Percentiles rank a stretch among this genome's conserved stretches.
phyloP scores from a whole-genome alignment of 2,888 invertebrate genomes.

The Mesorhabditis spiculigera region DNA sequence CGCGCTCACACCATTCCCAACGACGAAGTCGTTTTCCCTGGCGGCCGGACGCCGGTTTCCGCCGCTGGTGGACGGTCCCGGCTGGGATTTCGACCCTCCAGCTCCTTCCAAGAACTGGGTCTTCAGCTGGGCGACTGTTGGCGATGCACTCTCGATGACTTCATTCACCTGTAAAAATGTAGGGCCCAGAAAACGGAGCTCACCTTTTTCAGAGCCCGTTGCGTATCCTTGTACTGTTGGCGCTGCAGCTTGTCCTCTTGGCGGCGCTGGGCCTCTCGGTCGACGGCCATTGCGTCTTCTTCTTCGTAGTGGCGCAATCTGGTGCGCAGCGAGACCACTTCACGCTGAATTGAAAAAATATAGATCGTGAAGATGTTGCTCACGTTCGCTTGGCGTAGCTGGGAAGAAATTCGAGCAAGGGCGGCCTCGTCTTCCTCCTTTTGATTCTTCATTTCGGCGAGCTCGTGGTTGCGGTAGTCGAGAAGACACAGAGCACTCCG shows the following conservation, averaged over 20 bases:
- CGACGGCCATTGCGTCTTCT: constrained; percentile 28
- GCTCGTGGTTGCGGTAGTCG: constrained; percentile 21
- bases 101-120: background rate
- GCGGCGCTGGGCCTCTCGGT: constrained; percentile 13
- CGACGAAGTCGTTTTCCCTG: background rate
- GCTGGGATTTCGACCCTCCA: background rate
- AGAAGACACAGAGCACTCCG: constrained; percentile 14
- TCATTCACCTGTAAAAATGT: constrained; percentile 7
- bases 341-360: constrained; percentile 25
- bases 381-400: constrained; percentile 14
- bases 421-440: constrained; percentile 15
- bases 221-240: constrained; percentile 7
- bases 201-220: background rate
- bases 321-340: constrained; percentile 30
- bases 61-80: no score
- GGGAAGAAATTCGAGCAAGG: constrained; percentile 10
- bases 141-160: constrained; percentile 7
- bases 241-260: constrained; percentile 10
- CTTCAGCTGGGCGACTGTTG: constrained; percentile 15
- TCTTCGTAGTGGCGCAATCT: constrained; percentile 35
- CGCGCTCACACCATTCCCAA: background rate
- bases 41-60: no score
- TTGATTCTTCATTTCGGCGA: constrained; percentile 26
- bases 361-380: background rate
- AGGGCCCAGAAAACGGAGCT: background rate